phyloP scores from a whole-genome alignment of 2,113 vertebrate genomes.

The Condylura cristata region DNA sequence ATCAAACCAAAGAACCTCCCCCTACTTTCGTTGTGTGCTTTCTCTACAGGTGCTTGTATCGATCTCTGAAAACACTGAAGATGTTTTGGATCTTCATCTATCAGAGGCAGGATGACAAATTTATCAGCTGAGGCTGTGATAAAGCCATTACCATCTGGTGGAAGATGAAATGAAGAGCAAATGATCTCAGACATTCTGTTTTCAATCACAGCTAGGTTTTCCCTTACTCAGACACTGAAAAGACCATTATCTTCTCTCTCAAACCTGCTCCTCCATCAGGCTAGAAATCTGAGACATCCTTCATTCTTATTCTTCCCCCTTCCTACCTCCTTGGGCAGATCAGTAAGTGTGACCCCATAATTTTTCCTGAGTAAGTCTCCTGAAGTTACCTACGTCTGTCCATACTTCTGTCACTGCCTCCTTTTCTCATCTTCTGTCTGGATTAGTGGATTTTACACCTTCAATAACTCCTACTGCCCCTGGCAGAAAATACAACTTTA shows the following conservation, averaged over 20 bases:
- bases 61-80: background rate
- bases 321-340: background rate
- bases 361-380: background rate
- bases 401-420: background rate
- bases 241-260: background rate
- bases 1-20: background rate
- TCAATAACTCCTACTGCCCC: background rate
- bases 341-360: background rate
- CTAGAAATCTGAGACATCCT: background rate
- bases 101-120: background rate
- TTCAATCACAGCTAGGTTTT: background rate
- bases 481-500: conserved; percentile 15
- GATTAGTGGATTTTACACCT: background rate
- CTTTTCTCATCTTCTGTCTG: background rate
- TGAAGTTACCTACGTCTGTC: background rate
- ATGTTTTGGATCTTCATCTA: background rate
- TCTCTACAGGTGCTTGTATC: background rate
- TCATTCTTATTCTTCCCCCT: background rate
- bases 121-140: background rate
- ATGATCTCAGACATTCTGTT: background rate
- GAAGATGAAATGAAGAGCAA: background rate
- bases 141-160: background rate
- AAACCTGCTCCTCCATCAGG: background rate
- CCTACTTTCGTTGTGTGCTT: background rate
- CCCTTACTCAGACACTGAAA: background rate